Evolutionary conservation across 2,888 invertebrate genomes (phyloP), one percentile per base, ranked within the genome.

Genomic region (Disparrhopalites patrizii): DNA sequence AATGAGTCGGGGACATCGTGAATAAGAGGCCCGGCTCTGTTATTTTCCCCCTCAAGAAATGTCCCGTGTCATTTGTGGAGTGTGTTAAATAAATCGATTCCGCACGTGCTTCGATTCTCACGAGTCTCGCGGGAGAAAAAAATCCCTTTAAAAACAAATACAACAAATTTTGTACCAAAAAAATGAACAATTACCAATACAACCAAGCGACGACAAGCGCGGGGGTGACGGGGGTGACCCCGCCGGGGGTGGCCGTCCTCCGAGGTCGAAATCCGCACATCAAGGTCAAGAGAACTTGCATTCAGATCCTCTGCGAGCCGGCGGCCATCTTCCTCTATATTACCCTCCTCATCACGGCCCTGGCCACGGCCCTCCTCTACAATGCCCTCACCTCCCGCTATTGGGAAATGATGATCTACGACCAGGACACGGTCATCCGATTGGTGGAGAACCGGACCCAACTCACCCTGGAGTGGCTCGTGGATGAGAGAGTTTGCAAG

Each of bases 381-480:
- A 87, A 87, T 2, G 89, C 92, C 72, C 89, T 93, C 78, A 90
- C 92, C 88, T 91, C 91, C 67, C 90, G 91, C 78, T 90, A 91
- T 79, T 93, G 93, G 92, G 93, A 93, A 81, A 87, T 90, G 78
- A 88, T 93, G 70, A 84, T 84, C 67, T 93, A 92, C 90, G 87
- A 91, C 79, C 82, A 82, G 38, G 80, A 82, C 1, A 82, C 83
- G 36, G 81, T 89, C 30, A 81, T 83, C 18, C 80, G 81, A 23
- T 83, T 85, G 1, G 65, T 64, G 30, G 70, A 68, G 56, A 75
- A 75, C 65, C 72, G 75, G 54, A 70, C 65, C 15, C 65, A 58
- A 18, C 67, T 76, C 38, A 68, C 77, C 38, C 79, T 89, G 71
- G 85, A 87, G 74, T 91, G 90, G 90, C 83, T 89, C 72, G 82